phyloP scores from a whole-genome alignment of 37 sponge, comb jelly and placozoan species.

The Geodia barretti region DNA sequence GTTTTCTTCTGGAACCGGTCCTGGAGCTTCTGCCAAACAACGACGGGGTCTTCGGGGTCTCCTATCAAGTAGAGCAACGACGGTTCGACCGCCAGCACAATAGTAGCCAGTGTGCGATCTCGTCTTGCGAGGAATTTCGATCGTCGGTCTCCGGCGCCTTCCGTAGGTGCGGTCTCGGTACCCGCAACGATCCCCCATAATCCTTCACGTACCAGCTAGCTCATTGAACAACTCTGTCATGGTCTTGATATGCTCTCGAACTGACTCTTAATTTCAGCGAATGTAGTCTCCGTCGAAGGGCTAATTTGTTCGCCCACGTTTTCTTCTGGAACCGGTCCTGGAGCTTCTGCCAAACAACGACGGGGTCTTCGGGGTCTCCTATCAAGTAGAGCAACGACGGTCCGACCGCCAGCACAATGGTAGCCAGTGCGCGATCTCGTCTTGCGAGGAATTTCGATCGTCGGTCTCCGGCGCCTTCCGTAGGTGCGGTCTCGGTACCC shows the following conservation, averaged over 20 bases:
- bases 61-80: constrained; percentile 44
- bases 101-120: constrained; percentile 50
- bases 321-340: constrained; percentile 59
- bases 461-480: not conserved
- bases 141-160: constrained; percentile 4
- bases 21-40: constrained; percentile 24
- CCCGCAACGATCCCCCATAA: constrained; percentile 8
- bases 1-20: constrained; percentile 45
- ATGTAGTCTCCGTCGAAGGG: constrained; percentile 39
- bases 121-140: constrained; percentile 20
- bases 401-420: constrained; percentile 41
- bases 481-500: constrained; percentile 9
- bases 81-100: constrained; percentile 48
- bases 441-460: constrained; percentile 26
- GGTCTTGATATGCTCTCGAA: constrained; percentile 36
- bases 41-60: constrained; percentile 41
- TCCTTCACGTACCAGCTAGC: constrained; percentile 15
- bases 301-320: constrained; percentile 49
- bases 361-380: constrained; percentile 37
- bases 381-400: constrained; percentile 45
- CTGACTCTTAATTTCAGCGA: constrained; percentile 36
- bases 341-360: constrained; percentile 40
- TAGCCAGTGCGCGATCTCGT: constrained; percentile 41
- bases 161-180: constrained; percentile 4
- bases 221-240: constrained; percentile 48